phyloP scores from a whole-genome alignment of 2,888 invertebrate genomes.

The Macropis europaea region DNA sequence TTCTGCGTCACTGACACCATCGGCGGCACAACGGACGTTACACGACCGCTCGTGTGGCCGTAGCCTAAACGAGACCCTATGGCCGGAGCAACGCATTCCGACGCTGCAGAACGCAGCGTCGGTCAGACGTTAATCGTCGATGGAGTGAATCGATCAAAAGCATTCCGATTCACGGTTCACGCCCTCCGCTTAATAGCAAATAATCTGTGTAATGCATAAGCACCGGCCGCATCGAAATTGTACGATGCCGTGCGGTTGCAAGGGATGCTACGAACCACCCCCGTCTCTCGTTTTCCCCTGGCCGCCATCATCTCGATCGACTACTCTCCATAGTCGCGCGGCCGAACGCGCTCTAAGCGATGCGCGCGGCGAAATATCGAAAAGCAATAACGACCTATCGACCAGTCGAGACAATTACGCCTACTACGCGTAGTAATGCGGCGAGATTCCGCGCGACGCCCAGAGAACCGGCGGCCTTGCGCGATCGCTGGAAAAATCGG shows the following conservation, averaged over 20 bases:
- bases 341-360: not conserved
- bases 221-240: conserved; percentile 24
- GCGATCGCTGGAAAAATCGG: conserved; percentile 38
- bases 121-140: conserved; percentile 51
- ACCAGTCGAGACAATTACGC: conserved; percentile 56
- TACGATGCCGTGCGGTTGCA: conserved; percentile 1
- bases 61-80: conserved; percentile 12
- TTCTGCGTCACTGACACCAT: too few species aligned
- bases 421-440: conserved; percentile 46
- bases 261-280: not conserved
- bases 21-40: too few species aligned
- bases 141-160: conserved; percentile 63
- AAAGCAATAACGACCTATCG: conserved; percentile 57
- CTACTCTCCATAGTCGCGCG: too few species aligned
- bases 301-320: too few species aligned
- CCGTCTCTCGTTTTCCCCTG: not conserved
- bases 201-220: conserved; percentile 59
- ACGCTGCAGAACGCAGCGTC: conserved; percentile 7
- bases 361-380: conserved; percentile 55
- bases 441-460: conserved; percentile 33
- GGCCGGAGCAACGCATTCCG: conserved; percentile 7
- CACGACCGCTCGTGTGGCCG: too few species aligned
- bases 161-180: conserved; percentile 62
- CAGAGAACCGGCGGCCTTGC: conserved; percentile 40
- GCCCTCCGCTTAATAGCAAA: conserved; percentile 58